phyloP scores from a whole-genome alignment of 1,140 invertebrate genomes.

The Apis dorsata region DNA sequence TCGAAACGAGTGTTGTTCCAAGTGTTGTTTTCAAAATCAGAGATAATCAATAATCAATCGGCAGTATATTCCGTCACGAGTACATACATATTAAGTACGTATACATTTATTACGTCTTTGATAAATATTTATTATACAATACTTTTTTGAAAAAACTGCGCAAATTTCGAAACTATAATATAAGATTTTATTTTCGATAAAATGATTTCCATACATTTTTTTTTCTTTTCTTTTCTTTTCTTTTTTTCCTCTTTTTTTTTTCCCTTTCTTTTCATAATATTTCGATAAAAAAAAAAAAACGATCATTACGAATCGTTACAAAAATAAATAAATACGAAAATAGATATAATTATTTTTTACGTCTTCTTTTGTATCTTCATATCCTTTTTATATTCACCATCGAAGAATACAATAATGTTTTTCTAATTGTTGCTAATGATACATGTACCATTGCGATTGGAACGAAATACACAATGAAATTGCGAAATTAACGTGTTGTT shows the following conservation, averaged over 20 bases:
- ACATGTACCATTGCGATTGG: background rate
- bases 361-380: background rate
- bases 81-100: too few relatives aligned
- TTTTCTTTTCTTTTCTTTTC: too few relatives aligned
- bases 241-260: too few relatives aligned
- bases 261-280: too few relatives aligned
- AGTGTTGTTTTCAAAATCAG: constrained; percentile 16
- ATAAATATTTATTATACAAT: too few relatives aligned
- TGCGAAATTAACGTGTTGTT: background rate
- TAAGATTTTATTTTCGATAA: too few relatives aligned
- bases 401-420: background rate
- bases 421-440: background rate
- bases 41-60: constrained; percentile 29
- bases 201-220: too few relatives aligned
- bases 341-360: background rate
- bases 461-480: background rate
- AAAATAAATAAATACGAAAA: background rate
- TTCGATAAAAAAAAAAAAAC: background rate
- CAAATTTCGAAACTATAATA: too few relatives aligned
- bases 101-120: too few relatives aligned
- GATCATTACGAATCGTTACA: background rate
- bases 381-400: background rate
- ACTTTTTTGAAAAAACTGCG: too few relatives aligned
- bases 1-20: background rate
- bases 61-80: constrained; percentile 44